These are phyloP conservation scores for Dusona sp. DNA, from an alignment of 2,888 invertebrate species.

Conservation along the genomic window DNA sequence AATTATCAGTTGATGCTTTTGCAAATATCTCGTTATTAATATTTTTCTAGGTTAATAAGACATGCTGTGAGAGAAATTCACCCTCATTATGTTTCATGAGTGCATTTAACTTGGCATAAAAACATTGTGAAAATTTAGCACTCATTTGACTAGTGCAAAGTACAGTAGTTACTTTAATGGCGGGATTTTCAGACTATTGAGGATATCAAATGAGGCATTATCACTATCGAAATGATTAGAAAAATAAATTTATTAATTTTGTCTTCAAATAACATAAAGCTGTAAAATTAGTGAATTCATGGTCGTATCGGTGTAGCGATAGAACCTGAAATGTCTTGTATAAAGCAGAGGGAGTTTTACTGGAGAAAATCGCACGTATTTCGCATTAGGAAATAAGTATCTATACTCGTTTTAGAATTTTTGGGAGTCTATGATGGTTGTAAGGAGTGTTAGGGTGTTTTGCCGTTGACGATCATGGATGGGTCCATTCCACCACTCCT, in stretches of 20 bases:
- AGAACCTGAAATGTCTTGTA: background rate
- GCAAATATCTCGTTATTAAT: too few species aligned
- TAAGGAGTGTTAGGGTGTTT: constrained; percentile 4
- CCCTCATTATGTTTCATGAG: too few species aligned
- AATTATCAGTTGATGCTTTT: too few species aligned
- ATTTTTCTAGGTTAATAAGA: too few species aligned
- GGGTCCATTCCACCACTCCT: background rate
- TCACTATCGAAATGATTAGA: background rate
- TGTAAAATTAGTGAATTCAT: background rate
- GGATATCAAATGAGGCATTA: too few species aligned
- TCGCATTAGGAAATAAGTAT: background rate
- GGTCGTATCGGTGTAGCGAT: background rate
- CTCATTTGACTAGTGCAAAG: too few species aligned
- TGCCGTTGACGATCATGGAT: constrained; percentile 1
- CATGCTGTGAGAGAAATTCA: too few species aligned
- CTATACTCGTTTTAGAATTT: background rate
- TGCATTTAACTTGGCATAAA: too few species aligned
- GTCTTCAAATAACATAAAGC: background rate
- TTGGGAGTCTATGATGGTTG: background rate
- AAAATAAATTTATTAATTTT: background rate
- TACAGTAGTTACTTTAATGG: too few species aligned
- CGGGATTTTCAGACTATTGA: background rate
- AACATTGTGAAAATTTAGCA: too few species aligned
- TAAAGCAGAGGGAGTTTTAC: background rate
- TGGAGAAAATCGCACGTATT: background rate